These are phyloP conservation scores for Epistrophella euchroma DNA, from an alignment of 2,888 invertebrate genomes.

Conservation along the genomic window DNA sequence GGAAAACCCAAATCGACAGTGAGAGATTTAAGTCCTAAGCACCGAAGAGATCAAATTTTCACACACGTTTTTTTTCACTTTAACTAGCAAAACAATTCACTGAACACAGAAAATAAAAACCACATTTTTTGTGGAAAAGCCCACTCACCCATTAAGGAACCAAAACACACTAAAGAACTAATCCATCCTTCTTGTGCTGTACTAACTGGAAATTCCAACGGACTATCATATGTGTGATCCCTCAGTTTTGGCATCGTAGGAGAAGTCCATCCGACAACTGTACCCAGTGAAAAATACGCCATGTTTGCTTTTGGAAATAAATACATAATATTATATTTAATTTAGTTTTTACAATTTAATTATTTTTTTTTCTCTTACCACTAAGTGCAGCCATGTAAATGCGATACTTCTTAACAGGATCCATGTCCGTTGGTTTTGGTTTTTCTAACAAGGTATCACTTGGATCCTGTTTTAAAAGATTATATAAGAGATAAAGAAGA, in stretches of 20 bases:
- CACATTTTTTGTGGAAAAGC: no score
- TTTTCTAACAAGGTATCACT: background rate
- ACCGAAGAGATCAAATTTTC: no score
- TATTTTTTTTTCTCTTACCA: conserved; percentile 1
- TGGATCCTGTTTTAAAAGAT: background rate
- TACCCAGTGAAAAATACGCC: conserved; percentile 21
- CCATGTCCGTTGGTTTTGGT: conserved; percentile 16
- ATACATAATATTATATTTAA: background rate
- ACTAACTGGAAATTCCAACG: conserved; percentile 1
- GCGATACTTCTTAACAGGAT: conserved; percentile 15
- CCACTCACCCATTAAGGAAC: conserved; percentile 27
- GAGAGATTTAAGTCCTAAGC: no score
- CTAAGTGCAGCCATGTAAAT: conserved; percentile 32
- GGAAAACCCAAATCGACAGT: no score
- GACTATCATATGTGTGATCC: conserved; percentile 13
- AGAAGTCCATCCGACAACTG: conserved; percentile 25
- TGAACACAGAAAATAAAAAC: no score
- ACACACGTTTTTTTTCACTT: no score
- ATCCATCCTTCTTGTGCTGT: conserved; percentile 27
- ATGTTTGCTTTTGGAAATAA: conserved; percentile 16
- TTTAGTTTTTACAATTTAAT: background rate
- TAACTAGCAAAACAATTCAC: no score
- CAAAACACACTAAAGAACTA: conserved; percentile 23
- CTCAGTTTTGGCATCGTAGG: conserved; percentile 16
- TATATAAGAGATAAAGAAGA: no score